A percentile compares a stretch with the other conserved stretches of the same genome.
phyloP scores from a whole-genome alignment of 2,888 invertebrate species.

The Steinernema scapterisci region DNA sequence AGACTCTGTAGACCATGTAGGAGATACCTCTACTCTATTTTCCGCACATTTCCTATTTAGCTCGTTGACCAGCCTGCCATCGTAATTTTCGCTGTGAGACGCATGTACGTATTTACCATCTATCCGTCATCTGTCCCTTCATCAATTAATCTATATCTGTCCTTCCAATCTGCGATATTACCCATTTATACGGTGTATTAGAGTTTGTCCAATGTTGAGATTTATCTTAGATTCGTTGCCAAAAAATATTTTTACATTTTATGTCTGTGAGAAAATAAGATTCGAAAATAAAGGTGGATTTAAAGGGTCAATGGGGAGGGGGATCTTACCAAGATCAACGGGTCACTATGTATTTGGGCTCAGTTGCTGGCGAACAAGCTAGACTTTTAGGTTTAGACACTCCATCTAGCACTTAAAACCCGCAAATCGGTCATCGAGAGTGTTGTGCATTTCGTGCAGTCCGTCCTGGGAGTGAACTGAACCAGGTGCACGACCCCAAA shows the following conservation, averaged over 20 bases:
- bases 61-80: no score
- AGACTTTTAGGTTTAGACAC: no score
- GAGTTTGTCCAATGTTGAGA: neutral
- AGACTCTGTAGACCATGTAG: conserved; percentile 12
- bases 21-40: neutral
- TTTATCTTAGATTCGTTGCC: neutral
- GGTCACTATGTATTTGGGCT: neutral
- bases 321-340: no score
- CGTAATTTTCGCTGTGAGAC: neutral
- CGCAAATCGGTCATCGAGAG: no score
- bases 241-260: neutral
- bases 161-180: conserved; percentile 19
- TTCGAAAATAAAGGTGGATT: neutral
- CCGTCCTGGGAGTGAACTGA: no score
- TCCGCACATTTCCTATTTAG: no score
- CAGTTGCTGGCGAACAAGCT: neutral
- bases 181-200: conserved; percentile 16
- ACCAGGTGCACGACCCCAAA: no score
- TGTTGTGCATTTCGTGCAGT: no score
- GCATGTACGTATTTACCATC: neutral
- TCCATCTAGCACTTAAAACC: no score
- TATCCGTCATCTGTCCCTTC: neutral
- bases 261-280: neutral
- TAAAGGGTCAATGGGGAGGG: no score
- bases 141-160: neutral